Conservation (phyloP, 1,140 invertebrate genomes). For the Pomacea maculata region DNA sequence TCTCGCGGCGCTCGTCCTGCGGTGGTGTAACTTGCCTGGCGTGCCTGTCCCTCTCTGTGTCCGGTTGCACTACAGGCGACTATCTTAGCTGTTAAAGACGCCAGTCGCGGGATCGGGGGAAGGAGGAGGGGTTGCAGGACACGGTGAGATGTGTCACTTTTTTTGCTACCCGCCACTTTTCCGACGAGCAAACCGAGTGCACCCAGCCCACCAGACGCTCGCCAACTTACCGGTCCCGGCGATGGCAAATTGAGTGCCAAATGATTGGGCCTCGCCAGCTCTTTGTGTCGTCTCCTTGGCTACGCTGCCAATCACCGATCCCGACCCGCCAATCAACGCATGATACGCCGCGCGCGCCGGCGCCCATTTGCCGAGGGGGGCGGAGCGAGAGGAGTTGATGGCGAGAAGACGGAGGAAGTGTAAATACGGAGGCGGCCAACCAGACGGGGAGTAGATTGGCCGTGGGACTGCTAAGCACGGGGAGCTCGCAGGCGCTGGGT, state of each 20-base stretch:
- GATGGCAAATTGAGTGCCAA: conserved; percentile 12
- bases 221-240: neutral
- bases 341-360: neutral
- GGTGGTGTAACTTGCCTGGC: neutral
- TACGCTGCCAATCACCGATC: conserved; percentile 20
- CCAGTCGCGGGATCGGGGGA: neutral
- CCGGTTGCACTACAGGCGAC: neutral
- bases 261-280: conserved; percentile 5
- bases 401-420: neutral
- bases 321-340: conserved; percentile 13
- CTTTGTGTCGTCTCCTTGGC: conserved; percentile 17
- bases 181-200: neutral
- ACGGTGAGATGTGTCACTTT: conserved; percentile 20
- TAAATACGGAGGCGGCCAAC: conserved; percentile 21
- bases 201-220: conserved; percentile 2
- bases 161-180: neutral
- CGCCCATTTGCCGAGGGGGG: conserved; percentile 4
- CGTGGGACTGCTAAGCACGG: conserved; percentile 3
- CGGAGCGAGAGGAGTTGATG: neutral
- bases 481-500: too few relatives aligned
- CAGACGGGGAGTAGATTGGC: conserved; percentile 3
- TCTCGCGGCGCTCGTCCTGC: neutral
- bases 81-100: neutral
- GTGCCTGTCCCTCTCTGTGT: too few relatives aligned
- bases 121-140: neutral